Evolutionary conservation across 2,888 invertebrate species (phyloP).

Genomic region (Ametastegia equiseti): DNA sequence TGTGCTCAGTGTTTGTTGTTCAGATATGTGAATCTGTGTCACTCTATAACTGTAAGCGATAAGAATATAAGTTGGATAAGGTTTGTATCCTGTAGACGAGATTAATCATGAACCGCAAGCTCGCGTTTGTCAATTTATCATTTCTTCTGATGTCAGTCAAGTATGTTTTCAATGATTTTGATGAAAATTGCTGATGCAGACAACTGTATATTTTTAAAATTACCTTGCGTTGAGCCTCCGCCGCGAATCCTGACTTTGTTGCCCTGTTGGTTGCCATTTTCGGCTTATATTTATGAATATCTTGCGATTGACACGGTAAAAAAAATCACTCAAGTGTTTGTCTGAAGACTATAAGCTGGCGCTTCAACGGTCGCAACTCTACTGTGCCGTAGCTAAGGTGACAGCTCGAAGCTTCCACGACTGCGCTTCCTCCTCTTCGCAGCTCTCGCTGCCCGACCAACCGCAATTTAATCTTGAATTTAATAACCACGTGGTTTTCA

Average conservation of each 20-base stretch:
- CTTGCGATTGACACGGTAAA: background rate
- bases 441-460: background rate
- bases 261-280: slow-evolving; percentile 90
- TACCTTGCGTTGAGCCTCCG: slow-evolving; percentile 97
- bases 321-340: slow-evolving; percentile 13
- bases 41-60: too few species aligned
- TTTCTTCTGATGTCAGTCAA: too few species aligned
- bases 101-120: too few species aligned
- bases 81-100: too few species aligned
- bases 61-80: too few species aligned
- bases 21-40: too few species aligned
- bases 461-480: background rate
- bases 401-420: slow-evolving; percentile 43
- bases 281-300: background rate
- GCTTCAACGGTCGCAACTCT: slow-evolving; percentile 64
- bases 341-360: slow-evolving; percentile 49
- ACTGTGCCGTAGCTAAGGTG: slow-evolving; percentile 60
- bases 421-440: slow-evolving; percentile 34
- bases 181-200: too few species aligned
- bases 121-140: too few species aligned
- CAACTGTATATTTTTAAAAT: slow-evolving; percentile 73
- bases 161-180: too few species aligned
- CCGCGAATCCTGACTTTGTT: slow-evolving; percentile 95
- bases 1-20: too few species aligned
- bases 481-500: slow-evolving; percentile 4